Percentiles rank a stretch among this genome's conserved stretches.
Evolutionary conservation across 2,797 vertebrate genomes (phyloP).

Genomic region (Gadopsis bispinosus): DNA sequence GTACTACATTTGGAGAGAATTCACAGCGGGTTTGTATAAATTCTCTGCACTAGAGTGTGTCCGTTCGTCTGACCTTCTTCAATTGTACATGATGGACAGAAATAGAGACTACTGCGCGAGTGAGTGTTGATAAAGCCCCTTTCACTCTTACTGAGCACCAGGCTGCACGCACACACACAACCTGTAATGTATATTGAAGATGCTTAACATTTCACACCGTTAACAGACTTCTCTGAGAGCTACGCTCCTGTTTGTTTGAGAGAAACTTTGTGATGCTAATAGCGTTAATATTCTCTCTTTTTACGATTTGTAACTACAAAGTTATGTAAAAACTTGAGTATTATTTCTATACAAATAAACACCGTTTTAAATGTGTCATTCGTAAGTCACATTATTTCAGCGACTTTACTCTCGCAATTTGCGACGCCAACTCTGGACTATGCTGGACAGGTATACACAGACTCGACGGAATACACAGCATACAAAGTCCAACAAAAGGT

Average conservation of each 20-base stretch:
- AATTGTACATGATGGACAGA: conserved; percentile 62
- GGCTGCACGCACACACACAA: conserved; percentile 57
- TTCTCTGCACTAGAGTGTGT: conserved; percentile 69
- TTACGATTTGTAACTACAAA: conserved; percentile 84
- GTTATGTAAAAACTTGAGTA: conserved; percentile 81
- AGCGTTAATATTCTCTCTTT: conserved; percentile 82
- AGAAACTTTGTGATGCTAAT: conserved; percentile 79
- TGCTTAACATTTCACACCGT: conserved; percentile 77
- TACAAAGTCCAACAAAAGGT: neutral
- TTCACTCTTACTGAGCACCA: conserved; percentile 61
- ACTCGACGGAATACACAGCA: neutral
- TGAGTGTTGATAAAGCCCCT: conserved; percentile 45
- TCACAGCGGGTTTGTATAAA: conserved; percentile 80
- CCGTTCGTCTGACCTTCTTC: conserved; percentile 61
- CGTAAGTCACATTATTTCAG: conserved; percentile 38
- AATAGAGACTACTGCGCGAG: conserved; percentile 58
- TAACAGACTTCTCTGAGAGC: conserved; percentile 73
- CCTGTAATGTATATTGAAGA: conserved; percentile 64
- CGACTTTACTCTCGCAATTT: neutral
- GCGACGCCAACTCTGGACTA: neutral
- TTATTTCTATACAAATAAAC: conserved; percentile 88
- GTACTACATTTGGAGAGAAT: conserved; percentile 77
- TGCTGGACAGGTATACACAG: neutral
- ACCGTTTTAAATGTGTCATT: conserved; percentile 79
- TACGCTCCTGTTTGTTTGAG: conserved; percentile 70